Conservation (phyloP, 2,113 vertebrate genomes). For the Pseudopodoces humilis region DNA sequence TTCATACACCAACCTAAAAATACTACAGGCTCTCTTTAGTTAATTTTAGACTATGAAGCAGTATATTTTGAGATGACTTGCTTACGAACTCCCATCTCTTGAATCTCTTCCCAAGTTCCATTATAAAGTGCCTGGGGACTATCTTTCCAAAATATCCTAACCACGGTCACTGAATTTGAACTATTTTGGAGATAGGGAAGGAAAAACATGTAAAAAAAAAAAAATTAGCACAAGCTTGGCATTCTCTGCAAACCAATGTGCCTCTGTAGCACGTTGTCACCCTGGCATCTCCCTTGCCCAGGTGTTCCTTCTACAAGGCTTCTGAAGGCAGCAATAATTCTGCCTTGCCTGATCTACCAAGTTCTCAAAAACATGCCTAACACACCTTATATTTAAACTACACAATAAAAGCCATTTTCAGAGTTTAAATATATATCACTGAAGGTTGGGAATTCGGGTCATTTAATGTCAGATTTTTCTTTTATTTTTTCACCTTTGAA, state of each 20-base stretch:
- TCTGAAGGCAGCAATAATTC: not conserved
- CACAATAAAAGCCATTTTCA: not conserved
- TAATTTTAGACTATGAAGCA: conserved; percentile 1
- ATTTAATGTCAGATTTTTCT: not conserved
- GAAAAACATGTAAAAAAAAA: not conserved
- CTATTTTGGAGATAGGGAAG: not conserved
- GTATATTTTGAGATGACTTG: conserved; percentile 1
- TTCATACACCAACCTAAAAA: not conserved
- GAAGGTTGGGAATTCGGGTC: not conserved
- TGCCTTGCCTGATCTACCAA: not conserved
- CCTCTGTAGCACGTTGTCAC: not conserved
- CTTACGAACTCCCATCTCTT: not conserved
- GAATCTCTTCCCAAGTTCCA: not conserved
- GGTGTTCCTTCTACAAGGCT: not conserved
- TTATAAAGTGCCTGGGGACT: not conserved
- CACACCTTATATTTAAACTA: not conserved
- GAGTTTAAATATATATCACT: not conserved
- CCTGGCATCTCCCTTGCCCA: accelerated
- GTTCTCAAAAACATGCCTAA: not conserved
- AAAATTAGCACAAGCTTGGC: not conserved
- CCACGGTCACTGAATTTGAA: not conserved
- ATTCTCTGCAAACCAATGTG: accelerated
- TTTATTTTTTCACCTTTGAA: not conserved
- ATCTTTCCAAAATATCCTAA: conserved; percentile 6
- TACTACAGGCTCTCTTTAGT: not conserved